These are phyloP conservation scores for Zaprionus lachaisei DNA, from an alignment of 1,140 invertebrate species.

Conservation along the genomic window DNA sequence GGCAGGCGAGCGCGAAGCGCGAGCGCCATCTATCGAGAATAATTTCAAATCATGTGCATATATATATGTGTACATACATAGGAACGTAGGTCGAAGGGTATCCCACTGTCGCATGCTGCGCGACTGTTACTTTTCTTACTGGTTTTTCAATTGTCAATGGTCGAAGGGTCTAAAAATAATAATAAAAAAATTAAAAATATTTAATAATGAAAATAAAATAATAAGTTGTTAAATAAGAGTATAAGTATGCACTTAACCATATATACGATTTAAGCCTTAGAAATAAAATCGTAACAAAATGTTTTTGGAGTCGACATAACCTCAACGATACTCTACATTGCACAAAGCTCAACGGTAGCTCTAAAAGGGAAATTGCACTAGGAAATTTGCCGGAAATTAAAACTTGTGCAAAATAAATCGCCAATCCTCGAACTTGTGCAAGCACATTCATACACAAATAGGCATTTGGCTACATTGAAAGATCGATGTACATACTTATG, in stretches of 20 bases:
- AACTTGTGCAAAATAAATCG: conserved; percentile 84
- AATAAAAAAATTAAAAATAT: too few species aligned
- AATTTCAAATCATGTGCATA: too few species aligned
- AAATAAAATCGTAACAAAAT: not conserved
- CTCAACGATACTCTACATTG: not conserved
- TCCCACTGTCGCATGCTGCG: too few species aligned
- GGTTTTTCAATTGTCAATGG: too few species aligned
- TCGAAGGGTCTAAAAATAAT: too few species aligned
- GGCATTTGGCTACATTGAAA: conserved; percentile 30
- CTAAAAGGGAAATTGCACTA: conserved; percentile 82
- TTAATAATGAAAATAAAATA: too few species aligned
- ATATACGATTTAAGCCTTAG: not conserved
- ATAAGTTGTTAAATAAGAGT: not conserved
- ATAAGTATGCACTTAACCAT: not conserved
- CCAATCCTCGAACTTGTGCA: conserved; percentile 64
- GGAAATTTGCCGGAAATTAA: conserved; percentile 85
- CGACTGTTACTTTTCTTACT: too few species aligned
- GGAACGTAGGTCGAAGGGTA: too few species aligned
- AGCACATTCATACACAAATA: conserved; percentile 9
- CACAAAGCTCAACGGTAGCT: conserved; percentile 54
- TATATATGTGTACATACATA: too few species aligned
- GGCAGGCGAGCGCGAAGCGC: too few species aligned
- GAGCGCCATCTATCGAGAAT: too few species aligned
- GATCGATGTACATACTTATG: conserved; percentile 35
- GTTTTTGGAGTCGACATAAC: not conserved